Percentiles rank a stretch among this genome's conserved stretches.
These are phyloP conservation scores for Globia sparganii DNA, from an alignment of 2,888 invertebrate species.

Conservation along the genomic window DNA sequence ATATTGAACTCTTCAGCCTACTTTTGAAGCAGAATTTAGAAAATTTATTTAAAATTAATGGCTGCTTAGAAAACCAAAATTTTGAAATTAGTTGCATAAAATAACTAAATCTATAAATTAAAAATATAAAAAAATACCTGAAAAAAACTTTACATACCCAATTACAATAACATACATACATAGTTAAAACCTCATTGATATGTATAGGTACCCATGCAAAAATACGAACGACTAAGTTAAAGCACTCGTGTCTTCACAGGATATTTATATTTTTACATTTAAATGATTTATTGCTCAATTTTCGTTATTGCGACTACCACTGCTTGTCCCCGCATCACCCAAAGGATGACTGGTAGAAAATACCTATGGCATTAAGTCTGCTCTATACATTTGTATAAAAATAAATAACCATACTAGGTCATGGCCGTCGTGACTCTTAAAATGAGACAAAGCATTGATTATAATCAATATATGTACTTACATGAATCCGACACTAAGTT, in stretches of 20 bases:
- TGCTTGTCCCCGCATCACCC: too few species aligned
- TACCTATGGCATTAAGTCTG: background rate
- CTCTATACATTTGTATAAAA: too few species aligned
- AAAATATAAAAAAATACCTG: too few species aligned
- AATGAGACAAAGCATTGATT: background rate
- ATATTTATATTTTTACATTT: background rate
- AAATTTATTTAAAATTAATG: too few species aligned
- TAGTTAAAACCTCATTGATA: background rate
- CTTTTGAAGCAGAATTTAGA: too few species aligned
- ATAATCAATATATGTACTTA: conserved; percentile 52
- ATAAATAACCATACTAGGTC: background rate
- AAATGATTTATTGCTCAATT: background rate
- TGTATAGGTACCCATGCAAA: background rate
- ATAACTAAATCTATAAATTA: too few species aligned
- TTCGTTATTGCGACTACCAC: background rate
- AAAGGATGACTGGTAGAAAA: background rate
- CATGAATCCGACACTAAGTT: conserved; percentile 40
- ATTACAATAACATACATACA: background rate
- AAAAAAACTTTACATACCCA: too few species aligned
- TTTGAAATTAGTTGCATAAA: too few species aligned
- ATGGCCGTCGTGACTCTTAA: background rate
- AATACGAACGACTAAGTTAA: background rate
- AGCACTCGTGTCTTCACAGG: background rate
- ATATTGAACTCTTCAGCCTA: too few species aligned
- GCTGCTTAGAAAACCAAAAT: too few species aligned